Percentiles rank a stretch among this genome's conserved stretches.
These are phyloP conservation scores for Vidua chalybeata DNA, from an alignment of 2,113 vertebrate genomes.

Conservation along the genomic window DNA sequence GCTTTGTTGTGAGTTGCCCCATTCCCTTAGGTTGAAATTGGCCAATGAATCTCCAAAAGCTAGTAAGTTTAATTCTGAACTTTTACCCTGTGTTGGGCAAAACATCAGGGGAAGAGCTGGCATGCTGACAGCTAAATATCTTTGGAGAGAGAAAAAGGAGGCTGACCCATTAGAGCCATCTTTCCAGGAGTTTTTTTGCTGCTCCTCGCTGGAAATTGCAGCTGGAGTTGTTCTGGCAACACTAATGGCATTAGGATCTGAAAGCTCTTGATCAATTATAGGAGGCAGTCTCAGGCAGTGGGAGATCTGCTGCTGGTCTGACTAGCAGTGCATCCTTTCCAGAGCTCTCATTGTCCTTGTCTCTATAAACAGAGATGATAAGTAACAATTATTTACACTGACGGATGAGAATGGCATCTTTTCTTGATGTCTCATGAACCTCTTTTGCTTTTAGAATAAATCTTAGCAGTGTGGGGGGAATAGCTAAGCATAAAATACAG, in stretches of 20 bases:
- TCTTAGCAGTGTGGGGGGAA: not conserved
- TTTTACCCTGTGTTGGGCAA: not conserved
- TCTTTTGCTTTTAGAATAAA: not conserved
- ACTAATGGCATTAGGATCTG: not conserved
- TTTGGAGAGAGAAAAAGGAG: not conserved
- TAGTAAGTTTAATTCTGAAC: not conserved
- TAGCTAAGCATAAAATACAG: not conserved
- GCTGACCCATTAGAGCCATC: not conserved
- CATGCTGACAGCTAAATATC: not conserved
- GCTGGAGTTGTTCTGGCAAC: not conserved
- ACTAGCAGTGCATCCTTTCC: not conserved
- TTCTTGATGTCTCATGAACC: not conserved
- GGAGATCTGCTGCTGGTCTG: not conserved
- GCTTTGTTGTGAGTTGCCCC: not conserved
- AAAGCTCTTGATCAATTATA: not conserved
- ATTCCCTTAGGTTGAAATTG: slow-evolving; percentile 5
- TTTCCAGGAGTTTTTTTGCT: not conserved
- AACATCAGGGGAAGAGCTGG: not conserved
- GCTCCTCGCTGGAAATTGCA: not conserved
- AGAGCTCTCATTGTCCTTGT: not conserved
- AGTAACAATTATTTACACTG: not conserved
- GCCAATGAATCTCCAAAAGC: not conserved
- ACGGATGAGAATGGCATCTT: not conserved
- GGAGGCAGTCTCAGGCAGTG: not conserved
- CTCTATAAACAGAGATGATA: not conserved